Conservation (phyloP, 1,140 invertebrate genomes). For the Drosophila parabipectinata region DNA sequence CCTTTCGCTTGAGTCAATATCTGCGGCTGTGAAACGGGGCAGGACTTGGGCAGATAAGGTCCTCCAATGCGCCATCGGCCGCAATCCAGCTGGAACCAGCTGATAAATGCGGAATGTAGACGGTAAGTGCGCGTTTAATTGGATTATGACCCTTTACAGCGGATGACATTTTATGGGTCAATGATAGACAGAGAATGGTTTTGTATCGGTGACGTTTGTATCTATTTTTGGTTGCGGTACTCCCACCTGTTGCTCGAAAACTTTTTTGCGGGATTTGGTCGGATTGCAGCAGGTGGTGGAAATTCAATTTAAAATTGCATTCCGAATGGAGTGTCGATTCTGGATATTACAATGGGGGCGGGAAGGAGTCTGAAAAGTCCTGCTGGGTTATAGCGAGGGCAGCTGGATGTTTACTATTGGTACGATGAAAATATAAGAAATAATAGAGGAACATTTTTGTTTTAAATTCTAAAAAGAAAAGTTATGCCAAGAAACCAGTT, state of each 20-base stretch:
- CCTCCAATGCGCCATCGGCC: conserved; percentile 2
- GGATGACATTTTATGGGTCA: conserved; percentile 56
- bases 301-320: conserved; percentile 76
- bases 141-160: conserved; percentile 56
- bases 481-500: too few relatives aligned
- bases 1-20: conserved; percentile 39
- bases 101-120: conserved; percentile 59
- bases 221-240: conserved; percentile 22
- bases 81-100: conserved; percentile 10
- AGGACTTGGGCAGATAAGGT: conserved; percentile 43
- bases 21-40: conserved; percentile 15
- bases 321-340: conserved; percentile 10
- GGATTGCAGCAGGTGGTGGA: conserved; percentile 49
- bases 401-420: background rate
- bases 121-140: conserved; percentile 63
- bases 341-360: background rate
- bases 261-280: background rate
- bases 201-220: conserved; percentile 10
- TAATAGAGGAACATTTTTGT: too few relatives aligned
- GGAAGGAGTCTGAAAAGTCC: background rate
- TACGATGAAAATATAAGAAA: background rate
- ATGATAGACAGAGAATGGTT: conserved; percentile 30
- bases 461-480: too few relatives aligned
- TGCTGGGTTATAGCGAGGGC: conserved; percentile 34
- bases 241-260: conserved; percentile 65